Percentiles rank a stretch among this genome's conserved stretches.
phyloP scores from a whole-genome alignment of 37 sponge, comb jelly and placozoan genomes.

The Ephydatia muelleri region DNA sequence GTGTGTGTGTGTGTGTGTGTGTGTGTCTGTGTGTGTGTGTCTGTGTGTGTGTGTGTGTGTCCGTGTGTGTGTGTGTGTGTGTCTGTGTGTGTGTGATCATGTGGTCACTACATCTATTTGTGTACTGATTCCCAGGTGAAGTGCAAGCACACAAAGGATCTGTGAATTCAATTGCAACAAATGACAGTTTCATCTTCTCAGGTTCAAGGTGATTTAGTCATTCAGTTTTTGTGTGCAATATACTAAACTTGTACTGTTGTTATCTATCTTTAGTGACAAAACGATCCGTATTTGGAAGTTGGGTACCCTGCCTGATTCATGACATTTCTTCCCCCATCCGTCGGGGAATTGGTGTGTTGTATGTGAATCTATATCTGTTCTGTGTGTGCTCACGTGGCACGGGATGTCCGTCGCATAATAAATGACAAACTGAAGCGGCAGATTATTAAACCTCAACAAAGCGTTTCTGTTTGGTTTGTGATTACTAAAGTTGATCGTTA shows the following conservation, averaged over 20 bases:
- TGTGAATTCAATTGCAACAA: slow-evolving; percentile 66
- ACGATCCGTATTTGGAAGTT: too few relatives aligned
- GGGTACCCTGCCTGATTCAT: too few relatives aligned
- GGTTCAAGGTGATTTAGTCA: slow-evolving; percentile 45
- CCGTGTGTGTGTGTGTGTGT: too few relatives aligned
- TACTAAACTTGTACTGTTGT: too few relatives aligned
- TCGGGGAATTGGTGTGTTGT: background rate
- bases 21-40: slow-evolving; percentile 26
- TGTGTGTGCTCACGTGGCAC: background rate
- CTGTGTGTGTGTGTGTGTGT: slow-evolving; percentile 6
- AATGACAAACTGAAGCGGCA: background rate
- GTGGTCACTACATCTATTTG: too few relatives aligned
- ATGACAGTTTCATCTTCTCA: slow-evolving; percentile 61
- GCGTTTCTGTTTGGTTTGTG: background rate
- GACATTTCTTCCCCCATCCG: background rate
- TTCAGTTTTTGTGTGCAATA: background rate
- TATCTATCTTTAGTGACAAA: too few relatives aligned
- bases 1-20: background rate
- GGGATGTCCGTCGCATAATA: background rate
- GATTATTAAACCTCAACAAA: background rate
- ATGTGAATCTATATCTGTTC: too few relatives aligned
- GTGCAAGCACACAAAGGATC: slow-evolving; percentile 63
- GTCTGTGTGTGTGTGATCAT: too few relatives aligned
- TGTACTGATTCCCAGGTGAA: slow-evolving; percentile 74
- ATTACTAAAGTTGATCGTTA: background rate